Base-by-base conservation (phyloP, 1,140 invertebrate species). In the Drosophila lowei region DNA sequence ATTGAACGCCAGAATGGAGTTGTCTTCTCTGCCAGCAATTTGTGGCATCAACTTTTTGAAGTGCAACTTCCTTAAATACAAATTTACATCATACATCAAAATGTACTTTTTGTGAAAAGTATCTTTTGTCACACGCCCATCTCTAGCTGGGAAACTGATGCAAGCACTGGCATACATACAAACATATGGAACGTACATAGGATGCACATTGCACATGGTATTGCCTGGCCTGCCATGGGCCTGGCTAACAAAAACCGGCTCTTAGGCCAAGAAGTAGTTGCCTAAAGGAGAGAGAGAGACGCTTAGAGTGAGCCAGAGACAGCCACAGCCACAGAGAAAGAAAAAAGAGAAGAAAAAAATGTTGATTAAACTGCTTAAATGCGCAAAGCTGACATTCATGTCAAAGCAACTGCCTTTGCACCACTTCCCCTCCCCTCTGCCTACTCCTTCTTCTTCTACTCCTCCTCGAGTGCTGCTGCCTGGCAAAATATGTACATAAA, bases 331-430 rank as follows among this genome's bases (percentile, higher is more conserved):
- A n/a, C n/a, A 64, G 47, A 44, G 18, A 18, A 18, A 18, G 18
- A 18, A 18, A 5, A 25, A 25, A 25, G 23, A 25, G 0, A 25
- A 25, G 0, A 25, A 70, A 71, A 77, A 78, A 86, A 64, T 63
- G 74, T 81, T 86, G 83, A 86, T 86, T 88, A 86, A 83, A 86
- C 83, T 86, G 70, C 81, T 86, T 86, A 86, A 86, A 86, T 86
- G 83, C 67, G 72, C 83, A 88, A 77, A 86, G 77, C 83, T 86
- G 83, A 88, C 83, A 86, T 81, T 88, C 83, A 88, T 88, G 83
- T 86, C 83, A 86, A 86, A 86, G 83, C 83, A 81, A 83, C 75
- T 72, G 65, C 44, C 68, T 74, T 60, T 62, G 54, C 56, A 58
- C 48, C 43, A 13, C 34, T 11, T 9, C 15, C 16, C 38, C 18